Base-by-base conservation (phyloP, 2,797 vertebrate species). In the Hypotaenidia philippensis region DNA sequence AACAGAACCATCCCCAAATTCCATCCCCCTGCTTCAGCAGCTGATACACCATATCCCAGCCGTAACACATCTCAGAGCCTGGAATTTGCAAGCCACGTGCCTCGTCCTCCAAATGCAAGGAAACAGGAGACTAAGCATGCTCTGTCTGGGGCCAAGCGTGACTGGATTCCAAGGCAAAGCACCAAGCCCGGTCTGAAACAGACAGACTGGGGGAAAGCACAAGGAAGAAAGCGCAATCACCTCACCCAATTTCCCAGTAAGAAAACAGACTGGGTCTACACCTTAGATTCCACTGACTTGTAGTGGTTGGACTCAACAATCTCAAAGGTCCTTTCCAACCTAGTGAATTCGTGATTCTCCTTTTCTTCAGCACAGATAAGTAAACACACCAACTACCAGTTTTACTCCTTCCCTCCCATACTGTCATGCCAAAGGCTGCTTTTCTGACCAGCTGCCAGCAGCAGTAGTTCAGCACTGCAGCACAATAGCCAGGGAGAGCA, bases 81-180 rank as follows among this genome's bases (percentile, higher is more conserved):
- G 74, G 9, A 74, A 70, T 64, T 31, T n/a, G 25, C 5, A 60
- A 91, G 60, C 75, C 49, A 10, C 27, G 32, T 27, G n/a, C 18
- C 60, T 59, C 15, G 49, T 52, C 74, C 36, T 74, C 77, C 78
- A 68, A 71, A 61, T 1, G 20, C 83, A 83, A 5, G 5, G 75
- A 77, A 87, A 68, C 71, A 70, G 49, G 25, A 92, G 68, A 70
- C 29, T 6, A 25, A 71, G n/a, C 1, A 56, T 83, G 82, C 71
- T 88, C 68, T 34, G 63, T 32, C 63, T 79, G 59, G 31, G 80
- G 79, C 94, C 91, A 93, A 94, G 47, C 0, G 6, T 45, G 69
- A 31, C 9, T 9, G 55, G 70, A 84, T 65, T 47, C 88, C 89
- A 70, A 44, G 57, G 81, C 92, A 86, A 76, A 74, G 64, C 41